Base-by-base conservation (phyloP, 2,113 vertebrate genomes). In the Dolichallabes microphthalmus region DNA sequence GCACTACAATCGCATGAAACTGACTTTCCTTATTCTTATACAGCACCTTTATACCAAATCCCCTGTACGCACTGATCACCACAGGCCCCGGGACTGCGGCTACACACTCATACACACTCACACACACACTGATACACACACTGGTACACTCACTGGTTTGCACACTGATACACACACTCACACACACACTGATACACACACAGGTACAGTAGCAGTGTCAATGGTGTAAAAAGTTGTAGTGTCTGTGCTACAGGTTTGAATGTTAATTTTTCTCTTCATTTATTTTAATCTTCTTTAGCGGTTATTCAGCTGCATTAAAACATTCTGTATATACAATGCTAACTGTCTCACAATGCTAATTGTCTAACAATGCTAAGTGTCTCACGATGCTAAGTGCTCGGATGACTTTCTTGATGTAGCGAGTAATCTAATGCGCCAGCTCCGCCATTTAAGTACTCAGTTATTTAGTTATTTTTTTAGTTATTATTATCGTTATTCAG, bases 1-100 rank as follows among this genome's bases (percentile, higher is more conserved):
- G 79, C 79, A 82, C 55, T 69, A 66, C 71, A 89, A 64, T 15
- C 63, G 88, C 88, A 89, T 89, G 89, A 85, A 85, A 64, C 55
- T 25, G 22, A 85, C 85, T 75, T 61, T 32, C 9, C 12, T 88
- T 77, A 69, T 61, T 86, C 57, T 84, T 87, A 74, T 58, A 80
- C 9, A 57, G 15, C 74, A 74, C 32, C 19, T 9, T 50, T 30
- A 68, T n/a, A 66, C 52, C 50, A 14, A 55, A 20, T 7, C 58
- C 27, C 27, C n/a, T 66, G 57, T 14, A 84, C 14, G 17, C 35
- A 32, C 27, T 74, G 32, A 45, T 84, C n/a, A 35, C 11, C 57
- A 69, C 55, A 32, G 8, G 25, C 27, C 10, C 6, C 35, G 13
- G 39, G 45, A 57, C n/a, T 66, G 2, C 25, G 30, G 10, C 45